These are phyloP conservation scores for Monomorium pharaonis DNA, from an alignment of 1,140 invertebrate species.

Conservation along the genomic window DNA sequence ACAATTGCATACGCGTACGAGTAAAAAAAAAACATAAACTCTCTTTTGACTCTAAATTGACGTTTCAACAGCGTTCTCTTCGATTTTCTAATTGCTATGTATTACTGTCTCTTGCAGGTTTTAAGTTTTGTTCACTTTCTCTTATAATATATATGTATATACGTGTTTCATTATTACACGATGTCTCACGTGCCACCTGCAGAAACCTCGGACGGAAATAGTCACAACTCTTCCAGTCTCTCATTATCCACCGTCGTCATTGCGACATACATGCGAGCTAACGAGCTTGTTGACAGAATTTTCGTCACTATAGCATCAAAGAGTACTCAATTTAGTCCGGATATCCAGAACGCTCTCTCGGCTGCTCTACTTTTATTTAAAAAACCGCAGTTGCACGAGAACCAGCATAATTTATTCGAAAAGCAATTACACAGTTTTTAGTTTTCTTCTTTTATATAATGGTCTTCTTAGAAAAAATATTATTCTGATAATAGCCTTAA, in stretches of 20 bases:
- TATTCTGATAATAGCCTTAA: too few relatives aligned
- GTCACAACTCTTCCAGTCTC: slow-evolving; percentile 30
- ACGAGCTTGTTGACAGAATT: slow-evolving; percentile 46
- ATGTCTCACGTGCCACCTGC: slow-evolving; percentile 31
- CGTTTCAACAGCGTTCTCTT: not conserved
- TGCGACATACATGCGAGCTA: slow-evolving; percentile 7
- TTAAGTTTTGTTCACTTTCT: slow-evolving; percentile 33
- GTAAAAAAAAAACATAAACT: not conserved
- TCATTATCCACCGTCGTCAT: slow-evolving; percentile 21
- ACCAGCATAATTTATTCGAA: not conserved
- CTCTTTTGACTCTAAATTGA: not conserved
- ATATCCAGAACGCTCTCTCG: slow-evolving; percentile 16
- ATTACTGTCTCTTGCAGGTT: slow-evolving; percentile 28
- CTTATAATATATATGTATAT: slow-evolving; percentile 11
- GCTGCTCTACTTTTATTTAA: not conserved
- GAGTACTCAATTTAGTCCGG: not conserved
- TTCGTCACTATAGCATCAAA: slow-evolving; percentile 10
- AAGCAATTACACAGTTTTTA: too few relatives aligned
- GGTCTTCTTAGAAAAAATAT: too few relatives aligned
- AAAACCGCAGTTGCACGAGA: not conserved
- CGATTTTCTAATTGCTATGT: not conserved
- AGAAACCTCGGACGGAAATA: slow-evolving; percentile 23
- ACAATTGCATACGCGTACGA: not conserved
- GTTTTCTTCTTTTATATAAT: too few relatives aligned
- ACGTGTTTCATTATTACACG: slow-evolving; percentile 51